Evolutionary conservation across 1,140 invertebrate species (phyloP).

Genomic region (Drosophila guanche): DNA sequence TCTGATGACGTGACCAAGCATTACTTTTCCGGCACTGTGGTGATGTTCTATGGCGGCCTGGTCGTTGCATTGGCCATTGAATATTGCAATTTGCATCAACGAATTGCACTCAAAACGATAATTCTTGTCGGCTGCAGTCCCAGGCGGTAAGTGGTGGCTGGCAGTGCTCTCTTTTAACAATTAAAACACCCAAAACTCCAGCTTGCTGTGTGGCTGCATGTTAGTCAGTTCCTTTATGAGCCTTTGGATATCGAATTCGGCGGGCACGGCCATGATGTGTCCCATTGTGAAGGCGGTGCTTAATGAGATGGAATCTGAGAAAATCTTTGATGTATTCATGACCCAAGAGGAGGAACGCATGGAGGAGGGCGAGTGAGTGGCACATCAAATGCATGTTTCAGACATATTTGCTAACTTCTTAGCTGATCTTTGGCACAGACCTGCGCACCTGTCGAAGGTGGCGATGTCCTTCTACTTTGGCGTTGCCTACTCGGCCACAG

Average conservation of each 20-base stretch:
- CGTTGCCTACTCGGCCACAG: conserved; percentile 90
- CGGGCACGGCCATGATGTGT: conserved; percentile 92
- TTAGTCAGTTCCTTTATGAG: conserved; percentile 90
- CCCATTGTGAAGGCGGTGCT: conserved; percentile 91
- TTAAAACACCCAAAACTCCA: conserved; percentile 54
- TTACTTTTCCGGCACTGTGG: conserved; percentile 87
- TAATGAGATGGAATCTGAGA: conserved; percentile 86
- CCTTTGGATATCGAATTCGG: conserved; percentile 93
- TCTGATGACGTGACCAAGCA: too few species aligned
- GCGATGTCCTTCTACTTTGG: conserved; percentile 89
- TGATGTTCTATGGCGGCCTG: conserved; percentile 91
- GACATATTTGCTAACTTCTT: too few species aligned
- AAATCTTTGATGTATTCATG: conserved; percentile 53
- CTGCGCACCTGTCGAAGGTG: conserved; percentile 85
- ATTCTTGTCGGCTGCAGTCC: conserved; percentile 90
- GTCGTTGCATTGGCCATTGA: conserved; percentile 93
- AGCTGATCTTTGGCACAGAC: conserved; percentile 63
- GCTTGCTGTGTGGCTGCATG: conserved; percentile 89
- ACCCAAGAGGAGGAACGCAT: conserved; percentile 43
- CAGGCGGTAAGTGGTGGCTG: conserved; percentile 82
- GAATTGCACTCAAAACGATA: conserved; percentile 91
- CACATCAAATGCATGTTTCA: neutral
- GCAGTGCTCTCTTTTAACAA: neutral
- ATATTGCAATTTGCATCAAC: conserved; percentile 91
- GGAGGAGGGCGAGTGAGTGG: conserved; percentile 53